Evolutionary conservation across 2,888 invertebrate genomes (phyloP).

Genomic region (Alviniconcha strummeri): DNA sequence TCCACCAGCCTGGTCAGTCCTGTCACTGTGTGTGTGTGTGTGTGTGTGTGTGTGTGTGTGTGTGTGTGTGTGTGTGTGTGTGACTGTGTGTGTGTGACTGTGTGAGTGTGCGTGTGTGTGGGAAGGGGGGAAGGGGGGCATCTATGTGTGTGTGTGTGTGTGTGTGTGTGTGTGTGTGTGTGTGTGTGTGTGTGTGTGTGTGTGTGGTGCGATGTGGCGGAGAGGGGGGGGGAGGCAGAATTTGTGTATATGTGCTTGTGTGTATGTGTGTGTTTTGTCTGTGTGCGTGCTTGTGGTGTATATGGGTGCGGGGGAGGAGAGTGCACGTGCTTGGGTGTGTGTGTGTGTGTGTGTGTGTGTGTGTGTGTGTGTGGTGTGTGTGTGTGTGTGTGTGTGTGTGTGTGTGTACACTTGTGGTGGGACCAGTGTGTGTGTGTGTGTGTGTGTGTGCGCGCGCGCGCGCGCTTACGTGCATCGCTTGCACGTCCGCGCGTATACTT

Average conservation of each 20-base stretch:
- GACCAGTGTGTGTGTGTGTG: background rate
- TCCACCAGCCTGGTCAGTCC: slow-evolving; percentile 82
- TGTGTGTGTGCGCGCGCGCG: background rate
- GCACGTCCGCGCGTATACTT: too few relatives aligned
- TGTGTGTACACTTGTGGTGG: background rate
- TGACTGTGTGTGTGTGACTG: too few relatives aligned
- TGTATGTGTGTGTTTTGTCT: too few relatives aligned
- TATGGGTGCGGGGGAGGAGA: too few relatives aligned
- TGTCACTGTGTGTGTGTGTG: background rate
- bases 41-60: background rate
- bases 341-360: background rate
- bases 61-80: background rate
- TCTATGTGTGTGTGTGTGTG: background rate
- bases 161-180: slow-evolving; percentile 1
- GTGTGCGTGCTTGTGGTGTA: too few relatives aligned
- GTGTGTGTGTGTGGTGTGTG: background rate
- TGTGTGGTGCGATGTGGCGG: too few relatives aligned
- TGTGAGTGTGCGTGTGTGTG: too few relatives aligned
- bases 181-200: background rate
- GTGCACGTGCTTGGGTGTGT: too few relatives aligned
- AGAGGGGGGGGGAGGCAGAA: too few relatives aligned
- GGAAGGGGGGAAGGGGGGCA: too few relatives aligned
- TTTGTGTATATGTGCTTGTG: too few relatives aligned
- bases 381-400: background rate
- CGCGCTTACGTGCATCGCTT: background rate